Percentiles rank a stretch among this genome's conserved stretches.
Conservation (phyloP, 2,888 invertebrate species). For the Diarsia mendica region DNA sequence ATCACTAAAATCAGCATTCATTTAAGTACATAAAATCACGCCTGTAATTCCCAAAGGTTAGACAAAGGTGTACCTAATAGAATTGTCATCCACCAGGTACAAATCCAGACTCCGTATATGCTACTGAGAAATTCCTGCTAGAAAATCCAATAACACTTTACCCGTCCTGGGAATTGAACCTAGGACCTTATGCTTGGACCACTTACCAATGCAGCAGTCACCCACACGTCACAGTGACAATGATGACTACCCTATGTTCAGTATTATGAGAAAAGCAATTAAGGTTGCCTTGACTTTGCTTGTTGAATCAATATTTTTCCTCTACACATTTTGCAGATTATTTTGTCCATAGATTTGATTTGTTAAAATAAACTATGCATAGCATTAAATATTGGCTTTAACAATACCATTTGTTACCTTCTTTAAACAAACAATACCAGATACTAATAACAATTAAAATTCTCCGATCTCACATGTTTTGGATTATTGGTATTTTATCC, state of each 20-base stretch:
- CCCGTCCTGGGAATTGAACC: too few relatives aligned
- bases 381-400: too few relatives aligned
- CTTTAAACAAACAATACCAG: background rate
- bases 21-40: background rate
- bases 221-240: too few relatives aligned
- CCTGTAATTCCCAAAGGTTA: too few relatives aligned
- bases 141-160: too few relatives aligned
- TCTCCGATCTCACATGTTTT: background rate
- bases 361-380: background rate
- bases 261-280: constrained; percentile 19
- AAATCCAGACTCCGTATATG: too few relatives aligned
- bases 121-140: too few relatives aligned
- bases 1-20: background rate
- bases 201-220: too few relatives aligned
- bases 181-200: too few relatives aligned
- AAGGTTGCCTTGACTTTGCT: constrained; percentile 16
- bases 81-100: too few relatives aligned
- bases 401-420: background rate
- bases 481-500: background rate
- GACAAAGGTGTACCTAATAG: too few relatives aligned
- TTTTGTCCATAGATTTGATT: background rate
- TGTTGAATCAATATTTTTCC: constrained; percentile 35
- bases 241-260: background rate
- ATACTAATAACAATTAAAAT: background rate
- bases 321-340: background rate